Evolutionary conservation across 2,797 vertebrate genomes (phyloP).

Genomic region (Danio jaintianensis): DNA sequence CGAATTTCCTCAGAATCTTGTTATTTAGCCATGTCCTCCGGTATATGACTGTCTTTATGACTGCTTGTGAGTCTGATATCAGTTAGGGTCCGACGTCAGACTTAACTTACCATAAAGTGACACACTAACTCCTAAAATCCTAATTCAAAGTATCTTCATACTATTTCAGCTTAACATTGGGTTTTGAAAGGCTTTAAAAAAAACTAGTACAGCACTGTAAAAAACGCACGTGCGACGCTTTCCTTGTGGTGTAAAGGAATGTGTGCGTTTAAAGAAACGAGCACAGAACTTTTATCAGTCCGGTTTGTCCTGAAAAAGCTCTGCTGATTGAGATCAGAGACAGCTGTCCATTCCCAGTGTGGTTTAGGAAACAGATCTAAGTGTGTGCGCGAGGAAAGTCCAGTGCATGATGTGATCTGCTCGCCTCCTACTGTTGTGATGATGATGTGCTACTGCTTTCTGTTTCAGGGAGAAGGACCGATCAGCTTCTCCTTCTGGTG

Average conservation of each 20-base stretch:
- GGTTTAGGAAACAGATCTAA: slow-evolving; percentile 48
- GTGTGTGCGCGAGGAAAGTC: slow-evolving; percentile 56
- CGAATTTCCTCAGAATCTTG: not conserved
- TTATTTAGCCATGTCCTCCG: slow-evolving; percentile 13
- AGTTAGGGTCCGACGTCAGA: not conserved
- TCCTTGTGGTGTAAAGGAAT: slow-evolving; percentile 27
- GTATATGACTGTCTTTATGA: not conserved
- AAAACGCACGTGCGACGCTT: slow-evolving; percentile 17
- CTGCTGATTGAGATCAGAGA: slow-evolving; percentile 12
- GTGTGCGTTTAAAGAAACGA: not conserved
- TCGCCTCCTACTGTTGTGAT: slow-evolving; percentile 54
- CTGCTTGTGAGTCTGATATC: not conserved
- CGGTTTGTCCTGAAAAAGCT: slow-evolving; percentile 8
- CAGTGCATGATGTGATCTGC: slow-evolving; percentile 57
- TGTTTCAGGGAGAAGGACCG: slow-evolving; percentile 44
- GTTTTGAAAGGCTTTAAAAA: not conserved
- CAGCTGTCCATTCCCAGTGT: slow-evolving; percentile 37
- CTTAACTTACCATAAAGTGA: slow-evolving; percentile 28
- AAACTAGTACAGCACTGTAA: not conserved
- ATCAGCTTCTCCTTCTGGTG: slow-evolving; percentile 47
- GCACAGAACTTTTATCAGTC: slow-evolving; percentile 22
- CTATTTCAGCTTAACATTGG: not conserved
- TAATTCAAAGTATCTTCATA: not conserved
- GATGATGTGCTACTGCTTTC: slow-evolving; percentile 57
- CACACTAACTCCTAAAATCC: not conserved